phyloP scores from a whole-genome alignment of 2,113 vertebrate species.

The Pionites leucogaster region DNA sequence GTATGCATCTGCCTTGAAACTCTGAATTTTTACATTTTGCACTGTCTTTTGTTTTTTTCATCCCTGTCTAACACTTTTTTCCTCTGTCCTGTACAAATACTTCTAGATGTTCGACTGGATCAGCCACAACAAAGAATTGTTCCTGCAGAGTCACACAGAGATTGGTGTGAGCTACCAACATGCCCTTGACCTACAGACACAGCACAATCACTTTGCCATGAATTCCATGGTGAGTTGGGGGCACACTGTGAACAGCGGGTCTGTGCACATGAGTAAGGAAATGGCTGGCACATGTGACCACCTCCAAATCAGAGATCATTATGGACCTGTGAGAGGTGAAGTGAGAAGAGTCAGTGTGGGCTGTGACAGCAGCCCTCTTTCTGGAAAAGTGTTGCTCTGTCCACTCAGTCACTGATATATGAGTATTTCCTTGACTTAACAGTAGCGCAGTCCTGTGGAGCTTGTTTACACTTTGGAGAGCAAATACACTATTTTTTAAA shows the following conservation, averaged over 20 bases:
- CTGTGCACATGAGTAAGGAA: not conserved
- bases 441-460: not conserved
- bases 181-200: slow-evolving; percentile 94
- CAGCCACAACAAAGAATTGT: slow-evolving; percentile 98
- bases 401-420: not conserved
- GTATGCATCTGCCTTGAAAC: not conserved
- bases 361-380: not conserved
- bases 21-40: not conserved
- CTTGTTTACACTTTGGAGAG: not conserved
- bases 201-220: slow-evolving; percentile 99
- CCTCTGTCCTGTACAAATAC: not conserved
- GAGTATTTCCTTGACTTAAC: not conserved
- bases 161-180: slow-evolving; percentile 96
- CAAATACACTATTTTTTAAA: not conserved
- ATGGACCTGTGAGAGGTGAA: not conserved
- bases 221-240: slow-evolving; percentile 92
- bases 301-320: not conserved
- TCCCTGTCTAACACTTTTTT: not conserved
- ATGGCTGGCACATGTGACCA: not conserved
- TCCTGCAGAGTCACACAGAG: slow-evolving; percentile 97
- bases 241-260: fast-evolving
- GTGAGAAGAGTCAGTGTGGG: not conserved
- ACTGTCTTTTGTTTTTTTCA: not conserved
- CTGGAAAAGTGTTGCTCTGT: not conserved
- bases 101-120: slow-evolving; percentile 99